Evolutionary conservation across 2,888 invertebrate species (phyloP).

Genomic region (Tipula confusa): DNA sequence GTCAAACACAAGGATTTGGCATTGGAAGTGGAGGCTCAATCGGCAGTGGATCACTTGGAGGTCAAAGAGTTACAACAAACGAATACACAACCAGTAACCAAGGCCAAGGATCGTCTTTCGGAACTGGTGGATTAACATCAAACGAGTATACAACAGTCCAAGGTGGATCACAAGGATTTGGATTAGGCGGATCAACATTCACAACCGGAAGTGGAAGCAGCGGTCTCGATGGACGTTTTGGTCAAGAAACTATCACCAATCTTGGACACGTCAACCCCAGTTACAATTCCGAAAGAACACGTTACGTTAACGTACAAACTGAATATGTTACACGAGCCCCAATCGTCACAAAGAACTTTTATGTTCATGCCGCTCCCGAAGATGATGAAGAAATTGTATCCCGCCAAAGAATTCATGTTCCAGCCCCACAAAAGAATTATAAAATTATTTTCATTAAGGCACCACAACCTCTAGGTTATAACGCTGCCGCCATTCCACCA

Average conservation of each 20-base stretch:
- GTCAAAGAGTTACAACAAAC: neutral
- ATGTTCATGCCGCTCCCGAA: constrained; percentile 47
- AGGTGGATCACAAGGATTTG: neutral
- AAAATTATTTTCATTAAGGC: constrained; percentile 49
- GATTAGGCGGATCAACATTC: neutral
- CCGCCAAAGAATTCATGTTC: constrained; percentile 37
- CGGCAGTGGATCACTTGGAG: neutral
- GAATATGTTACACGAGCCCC: constrained; percentile 35
- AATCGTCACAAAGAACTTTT: constrained; percentile 47
- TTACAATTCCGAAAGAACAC: neutral
- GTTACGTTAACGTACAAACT: neutral
- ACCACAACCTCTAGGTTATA: constrained; percentile 37
- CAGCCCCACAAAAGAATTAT: constrained; percentile 45
- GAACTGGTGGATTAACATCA: neutral
- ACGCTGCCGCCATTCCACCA: neutral
- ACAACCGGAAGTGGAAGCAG: neutral
- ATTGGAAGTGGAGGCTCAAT: neutral
- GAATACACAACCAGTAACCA: neutral
- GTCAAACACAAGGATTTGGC: neutral
- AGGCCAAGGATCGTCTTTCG: neutral
- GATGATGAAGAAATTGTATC: constrained; percentile 42
- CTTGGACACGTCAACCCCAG: neutral
- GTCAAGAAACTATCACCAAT: neutral
- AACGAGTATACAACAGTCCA: neutral
- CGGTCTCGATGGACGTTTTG: neutral